Conservation (phyloP, 2,113 vertebrate genomes). For the Gobius niger region DNA sequence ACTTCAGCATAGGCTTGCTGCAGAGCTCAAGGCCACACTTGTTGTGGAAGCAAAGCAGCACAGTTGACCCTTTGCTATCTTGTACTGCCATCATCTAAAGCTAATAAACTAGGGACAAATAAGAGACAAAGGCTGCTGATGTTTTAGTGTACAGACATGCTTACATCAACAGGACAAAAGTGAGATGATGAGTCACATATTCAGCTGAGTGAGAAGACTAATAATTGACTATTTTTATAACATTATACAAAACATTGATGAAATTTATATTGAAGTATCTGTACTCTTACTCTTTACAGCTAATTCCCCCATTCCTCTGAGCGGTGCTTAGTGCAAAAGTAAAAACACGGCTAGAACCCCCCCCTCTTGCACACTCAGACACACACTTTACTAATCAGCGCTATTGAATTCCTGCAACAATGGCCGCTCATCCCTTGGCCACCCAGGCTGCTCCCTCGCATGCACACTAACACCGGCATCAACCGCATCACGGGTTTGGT, state of each 20-base stretch:
- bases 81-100: slow-evolving; percentile 22
- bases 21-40: background rate
- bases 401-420: slow-evolving; percentile 79
- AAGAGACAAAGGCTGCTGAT: too few species aligned
- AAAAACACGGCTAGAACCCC: slow-evolving; percentile 64
- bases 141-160: too few species aligned
- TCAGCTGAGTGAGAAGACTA: too few species aligned
- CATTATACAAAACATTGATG: too few species aligned
- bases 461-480: slow-evolving; percentile 48
- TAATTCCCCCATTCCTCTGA: slow-evolving; percentile 64
- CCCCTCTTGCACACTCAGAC: slow-evolving; percentile 50
- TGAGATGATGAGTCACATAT: too few species aligned
- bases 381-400: slow-evolving; percentile 73
- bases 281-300: slow-evolving; percentile 30
- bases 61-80: background rate
- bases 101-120: slow-evolving; percentile 31
- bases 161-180: too few species aligned
- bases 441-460: slow-evolving; percentile 71
- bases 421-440: slow-evolving; percentile 75
- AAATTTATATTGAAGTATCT: too few species aligned
- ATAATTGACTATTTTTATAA: too few species aligned
- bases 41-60: background rate
- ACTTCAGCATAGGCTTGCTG: slow-evolving; percentile 16
- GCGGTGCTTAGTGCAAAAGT: slow-evolving; percentile 56
- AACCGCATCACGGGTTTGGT: slow-evolving; percentile 56